A percentile compares a stretch with the other conserved stretches of the same genome.
These are phyloP conservation scores for Megalops cyprinoides DNA, from an alignment of 2,797 vertebrate species.

Conservation along the genomic window DNA sequence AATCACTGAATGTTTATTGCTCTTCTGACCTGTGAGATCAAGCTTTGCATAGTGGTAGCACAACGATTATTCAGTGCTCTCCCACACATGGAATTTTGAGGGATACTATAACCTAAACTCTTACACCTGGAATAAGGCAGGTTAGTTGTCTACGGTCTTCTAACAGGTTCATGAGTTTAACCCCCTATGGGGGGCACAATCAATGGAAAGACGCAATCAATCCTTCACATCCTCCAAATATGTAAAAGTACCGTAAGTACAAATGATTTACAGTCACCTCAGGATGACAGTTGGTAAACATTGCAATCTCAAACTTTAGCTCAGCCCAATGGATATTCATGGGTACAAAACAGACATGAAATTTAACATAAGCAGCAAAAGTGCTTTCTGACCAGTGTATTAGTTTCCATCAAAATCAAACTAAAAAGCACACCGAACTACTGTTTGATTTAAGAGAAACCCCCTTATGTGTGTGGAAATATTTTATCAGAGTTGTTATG, in stretches of 20 bases:
- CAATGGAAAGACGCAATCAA: neutral
- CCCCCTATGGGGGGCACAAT: neutral
- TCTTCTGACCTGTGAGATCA: slow-evolving; percentile 3
- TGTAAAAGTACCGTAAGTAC: neutral
- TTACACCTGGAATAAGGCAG: neutral
- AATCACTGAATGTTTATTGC: neutral
- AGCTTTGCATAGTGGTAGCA: neutral
- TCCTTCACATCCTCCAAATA: neutral
- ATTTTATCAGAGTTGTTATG: neutral
- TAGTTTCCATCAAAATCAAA: neutral
- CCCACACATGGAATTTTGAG: neutral
- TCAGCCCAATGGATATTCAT: neutral
- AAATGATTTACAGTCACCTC: neutral
- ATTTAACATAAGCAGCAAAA: too few relatives aligned
- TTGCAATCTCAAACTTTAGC: neutral
- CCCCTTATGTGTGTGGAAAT: neutral
- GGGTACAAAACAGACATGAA: neutral
- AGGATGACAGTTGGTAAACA: too few relatives aligned
- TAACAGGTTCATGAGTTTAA: neutral
- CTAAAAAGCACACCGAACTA: neutral
- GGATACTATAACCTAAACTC: neutral
- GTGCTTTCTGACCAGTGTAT: neutral
- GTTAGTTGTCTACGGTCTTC: neutral
- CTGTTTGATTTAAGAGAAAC: neutral
- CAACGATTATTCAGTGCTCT: neutral